Base-by-base conservation (phyloP, 2,113 vertebrate species). In the Danio rerio region DNA sequence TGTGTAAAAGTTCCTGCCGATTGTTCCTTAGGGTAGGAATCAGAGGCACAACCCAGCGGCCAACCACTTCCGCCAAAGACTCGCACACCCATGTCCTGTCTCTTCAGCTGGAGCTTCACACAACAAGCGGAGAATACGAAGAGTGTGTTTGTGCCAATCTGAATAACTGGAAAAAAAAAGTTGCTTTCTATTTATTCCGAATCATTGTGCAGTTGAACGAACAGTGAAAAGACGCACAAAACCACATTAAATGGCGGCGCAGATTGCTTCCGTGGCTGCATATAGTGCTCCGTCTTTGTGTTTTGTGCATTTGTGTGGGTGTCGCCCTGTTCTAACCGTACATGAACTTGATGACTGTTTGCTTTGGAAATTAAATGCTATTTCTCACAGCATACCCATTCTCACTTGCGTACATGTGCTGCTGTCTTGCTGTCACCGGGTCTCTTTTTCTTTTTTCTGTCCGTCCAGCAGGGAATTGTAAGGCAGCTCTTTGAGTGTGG, bases 301-400 rank as follows among this genome's bases (percentile, higher is more conserved):
- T 52, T 63, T 78, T 78, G 75, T 47, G 55, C 45, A 15, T 76
- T 55, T 43, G 43, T 68, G 72, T 78, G 75, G 75, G 75, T 78
- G 75, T 78, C 16, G 59, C 59, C 47, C 53, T 40, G 12, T 69
- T 45, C 40, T 31, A 47, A 31, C 55, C 50, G 31, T 66, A 55
- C 47, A 52, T 66, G 77, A 79, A 79, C 77, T 79, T 79, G 77
- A 66, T 11, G 77, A 68, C 59, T 65, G 61, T 66, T 79, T 66
- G 62, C 61, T 52, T 79, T 79, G 61, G 61, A 66, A 79, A 79
- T 55, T 53, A 66, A 79, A 79, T 53, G 49, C 66, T 43, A 79
- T 79, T 79, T 79, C 62, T 79, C 31, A 50, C 49, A 77, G 77
- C 77, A 66, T 79, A 79, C 61, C 61, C 77, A 9, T 63, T 78